Evolutionary conservation across 2,888 invertebrate genomes (phyloP).

Genomic region (Branchipolynoe longqiensis): DNA sequence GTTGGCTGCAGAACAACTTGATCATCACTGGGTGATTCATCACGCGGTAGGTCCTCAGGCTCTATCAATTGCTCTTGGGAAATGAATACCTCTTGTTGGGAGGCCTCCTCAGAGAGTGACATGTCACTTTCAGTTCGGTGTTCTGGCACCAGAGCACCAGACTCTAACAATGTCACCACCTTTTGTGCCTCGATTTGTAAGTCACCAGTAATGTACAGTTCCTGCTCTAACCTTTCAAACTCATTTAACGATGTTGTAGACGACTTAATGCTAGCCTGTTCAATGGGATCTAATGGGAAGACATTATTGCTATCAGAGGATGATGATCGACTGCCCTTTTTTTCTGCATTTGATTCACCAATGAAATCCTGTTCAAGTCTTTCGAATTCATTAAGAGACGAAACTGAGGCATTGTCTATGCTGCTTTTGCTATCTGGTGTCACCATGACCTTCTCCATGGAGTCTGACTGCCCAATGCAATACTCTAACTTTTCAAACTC

Average conservation of each 20-base stretch:
- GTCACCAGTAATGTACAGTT: slow-evolving; percentile 73
- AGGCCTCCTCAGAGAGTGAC: slow-evolving; percentile 52
- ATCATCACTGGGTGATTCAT: slow-evolving; percentile 52
- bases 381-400: slow-evolving; percentile 94
- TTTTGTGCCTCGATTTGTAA: slow-evolving; percentile 81
- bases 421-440: slow-evolving; percentile 75
- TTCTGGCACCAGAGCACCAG: slow-evolving; percentile 75
- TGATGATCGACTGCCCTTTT: slow-evolving; percentile 82
- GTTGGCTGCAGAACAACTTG: slow-evolving; percentile 15
- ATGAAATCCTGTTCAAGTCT: slow-evolving; percentile 89
- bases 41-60: slow-evolving; percentile 58
- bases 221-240: slow-evolving; percentile 79
- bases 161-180: slow-evolving; percentile 79
- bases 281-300: slow-evolving; percentile 40
- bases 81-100: slow-evolving; percentile 57
- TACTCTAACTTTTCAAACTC: slow-evolving; percentile 96
- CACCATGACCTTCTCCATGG: slow-evolving; percentile 84
- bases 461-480: slow-evolving; percentile 85
- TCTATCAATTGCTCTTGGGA: slow-evolving; percentile 61
- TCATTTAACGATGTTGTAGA: slow-evolving; percentile 79
- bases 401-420: slow-evolving; percentile 75
- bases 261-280: slow-evolving; percentile 74
- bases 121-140: slow-evolving; percentile 64
- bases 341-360: slow-evolving; percentile 68
- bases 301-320: slow-evolving; percentile 71